Evolutionary conservation across 2,797 vertebrate genomes (phyloP).

Genomic region (Anguilla megastoma): DNA sequence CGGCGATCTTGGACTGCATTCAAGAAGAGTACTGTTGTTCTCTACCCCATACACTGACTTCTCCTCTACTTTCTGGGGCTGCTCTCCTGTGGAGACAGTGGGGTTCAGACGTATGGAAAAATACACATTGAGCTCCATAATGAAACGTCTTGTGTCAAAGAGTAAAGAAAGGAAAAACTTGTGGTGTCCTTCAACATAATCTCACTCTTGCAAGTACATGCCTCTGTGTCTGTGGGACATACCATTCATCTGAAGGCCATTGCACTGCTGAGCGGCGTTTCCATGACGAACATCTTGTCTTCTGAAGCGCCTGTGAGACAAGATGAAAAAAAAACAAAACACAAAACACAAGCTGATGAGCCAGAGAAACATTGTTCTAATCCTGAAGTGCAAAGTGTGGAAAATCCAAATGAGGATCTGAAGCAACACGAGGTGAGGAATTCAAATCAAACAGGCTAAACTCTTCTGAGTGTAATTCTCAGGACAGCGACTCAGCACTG

Average conservation of each 20-base stretch:
- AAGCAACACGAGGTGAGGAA: slow-evolving; percentile 27
- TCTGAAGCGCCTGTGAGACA: slow-evolving; percentile 83
- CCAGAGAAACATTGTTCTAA: neutral
- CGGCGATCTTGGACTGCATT: slow-evolving; percentile 90
- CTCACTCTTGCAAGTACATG: neutral
- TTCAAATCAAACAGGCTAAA: slow-evolving; percentile 32
- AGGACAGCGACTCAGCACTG: slow-evolving; percentile 38
- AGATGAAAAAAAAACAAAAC: slow-evolving; percentile 47
- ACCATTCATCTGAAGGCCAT: slow-evolving; percentile 92
- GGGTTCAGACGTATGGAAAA: slow-evolving; percentile 8
- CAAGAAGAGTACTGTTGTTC: slow-evolving; percentile 89
- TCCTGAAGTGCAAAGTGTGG: neutral
- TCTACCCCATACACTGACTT: slow-evolving; percentile 84
- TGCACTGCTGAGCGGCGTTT: slow-evolving; percentile 94
- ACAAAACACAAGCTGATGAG: slow-evolving; percentile 4
- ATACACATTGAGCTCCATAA: neutral
- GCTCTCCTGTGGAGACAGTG: slow-evolving; percentile 65
- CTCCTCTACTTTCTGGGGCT: slow-evolving; percentile 77
- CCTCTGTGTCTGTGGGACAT: slow-evolving; percentile 54
- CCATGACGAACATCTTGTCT: slow-evolving; percentile 95
- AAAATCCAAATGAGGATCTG: neutral
- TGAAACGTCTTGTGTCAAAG: neutral
- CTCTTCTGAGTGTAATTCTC: slow-evolving; percentile 33
- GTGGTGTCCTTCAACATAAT: neutral
- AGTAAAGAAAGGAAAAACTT: neutral